Percentiles rank a stretch among this genome's conserved stretches.
Conservation (phyloP, 2,113 vertebrate species). For the Apistogramma diplotaenia region DNA sequence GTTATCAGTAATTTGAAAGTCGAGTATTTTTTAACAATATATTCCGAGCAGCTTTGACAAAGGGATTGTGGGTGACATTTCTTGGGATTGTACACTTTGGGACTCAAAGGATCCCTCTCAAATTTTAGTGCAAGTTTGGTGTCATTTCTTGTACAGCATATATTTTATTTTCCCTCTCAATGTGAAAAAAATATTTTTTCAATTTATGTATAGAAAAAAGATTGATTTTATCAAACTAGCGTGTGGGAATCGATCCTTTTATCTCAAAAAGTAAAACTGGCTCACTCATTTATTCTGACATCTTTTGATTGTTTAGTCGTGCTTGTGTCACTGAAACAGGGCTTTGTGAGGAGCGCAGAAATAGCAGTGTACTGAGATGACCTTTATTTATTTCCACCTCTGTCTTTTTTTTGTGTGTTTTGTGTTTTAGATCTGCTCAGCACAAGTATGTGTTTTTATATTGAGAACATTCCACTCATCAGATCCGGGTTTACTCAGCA, state of each 20-base stretch:
- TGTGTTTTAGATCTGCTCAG: constrained; percentile 44
- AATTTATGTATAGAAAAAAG: constrained; percentile 58
- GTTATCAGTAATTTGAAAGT: constrained; percentile 35
- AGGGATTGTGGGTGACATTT: constrained; percentile 55
- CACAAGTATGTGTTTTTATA: constrained; percentile 47
- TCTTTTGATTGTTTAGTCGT: constrained; percentile 41
- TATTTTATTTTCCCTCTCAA: constrained; percentile 64
- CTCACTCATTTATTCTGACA: constrained; percentile 17
- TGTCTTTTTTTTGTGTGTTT: constrained; percentile 42
- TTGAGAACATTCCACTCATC: constrained; percentile 31
- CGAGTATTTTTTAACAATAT: constrained; percentile 40
- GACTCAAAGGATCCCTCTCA: constrained; percentile 17
- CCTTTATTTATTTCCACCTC: constrained; percentile 48
- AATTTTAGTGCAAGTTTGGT: constrained; percentile 30
- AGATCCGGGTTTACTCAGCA: constrained; percentile 12
- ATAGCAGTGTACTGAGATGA: constrained; percentile 25
- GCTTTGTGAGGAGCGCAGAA: constrained; percentile 4
- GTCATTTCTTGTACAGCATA: constrained; percentile 62
- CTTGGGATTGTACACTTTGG: constrained; percentile 19
- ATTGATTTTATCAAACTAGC: constrained; percentile 52
- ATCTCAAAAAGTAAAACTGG: constrained; percentile 21
- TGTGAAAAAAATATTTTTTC: constrained; percentile 68
- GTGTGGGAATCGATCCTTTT: constrained; percentile 22
- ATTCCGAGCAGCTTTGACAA: constrained; percentile 27
- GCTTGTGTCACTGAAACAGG: constrained; percentile 18